These are phyloP conservation scores for Oreocharis arfaki DNA, from an alignment of 2,113 vertebrate genomes.

Conservation along the genomic window DNA sequence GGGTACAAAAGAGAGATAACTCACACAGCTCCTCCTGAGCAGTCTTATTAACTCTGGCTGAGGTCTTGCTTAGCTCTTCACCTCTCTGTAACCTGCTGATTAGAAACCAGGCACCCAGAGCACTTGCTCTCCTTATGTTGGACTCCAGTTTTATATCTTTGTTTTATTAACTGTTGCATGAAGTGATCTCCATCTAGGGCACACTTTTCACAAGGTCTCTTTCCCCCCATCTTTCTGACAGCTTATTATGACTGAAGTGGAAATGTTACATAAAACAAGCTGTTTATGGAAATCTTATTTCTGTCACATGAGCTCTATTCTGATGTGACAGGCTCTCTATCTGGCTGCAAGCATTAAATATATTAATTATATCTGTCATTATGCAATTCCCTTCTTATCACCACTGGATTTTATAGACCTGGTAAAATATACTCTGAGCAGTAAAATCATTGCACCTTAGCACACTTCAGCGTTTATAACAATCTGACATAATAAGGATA, in stretches of 20 bases:
- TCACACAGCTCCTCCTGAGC: not conserved
- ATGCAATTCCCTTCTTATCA: not conserved
- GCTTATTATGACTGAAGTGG: slow-evolving; percentile 52
- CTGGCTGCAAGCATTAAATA: slow-evolving; percentile 1
- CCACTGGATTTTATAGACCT: not conserved
- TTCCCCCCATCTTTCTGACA: not conserved
- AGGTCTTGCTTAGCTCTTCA: slow-evolving; percentile 8
- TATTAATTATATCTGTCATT: slow-evolving; percentile 34
- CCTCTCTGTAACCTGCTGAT: not conserved
- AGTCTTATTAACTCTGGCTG: not conserved
- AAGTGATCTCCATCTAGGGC: slow-evolving; percentile 49
- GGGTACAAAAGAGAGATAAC: not conserved
- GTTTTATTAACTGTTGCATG: not conserved
- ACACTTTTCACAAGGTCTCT: slow-evolving; percentile 28
- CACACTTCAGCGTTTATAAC: slow-evolving; percentile 23
- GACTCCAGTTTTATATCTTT: not conserved
- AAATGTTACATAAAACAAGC: slow-evolving; percentile 62
- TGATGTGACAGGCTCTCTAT: not conserved
- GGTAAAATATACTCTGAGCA: not conserved
- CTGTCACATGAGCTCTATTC: slow-evolving; percentile 43
- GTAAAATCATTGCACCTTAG: slow-evolving; percentile 14
- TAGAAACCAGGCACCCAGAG: not conserved
- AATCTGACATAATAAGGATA: slow-evolving; percentile 61
- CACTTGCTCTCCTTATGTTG: not conserved
- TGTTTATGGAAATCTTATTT: slow-evolving; percentile 62